Conservation (phyloP, 2,797 vertebrate species). For the Sebastes nivosus region DNA sequence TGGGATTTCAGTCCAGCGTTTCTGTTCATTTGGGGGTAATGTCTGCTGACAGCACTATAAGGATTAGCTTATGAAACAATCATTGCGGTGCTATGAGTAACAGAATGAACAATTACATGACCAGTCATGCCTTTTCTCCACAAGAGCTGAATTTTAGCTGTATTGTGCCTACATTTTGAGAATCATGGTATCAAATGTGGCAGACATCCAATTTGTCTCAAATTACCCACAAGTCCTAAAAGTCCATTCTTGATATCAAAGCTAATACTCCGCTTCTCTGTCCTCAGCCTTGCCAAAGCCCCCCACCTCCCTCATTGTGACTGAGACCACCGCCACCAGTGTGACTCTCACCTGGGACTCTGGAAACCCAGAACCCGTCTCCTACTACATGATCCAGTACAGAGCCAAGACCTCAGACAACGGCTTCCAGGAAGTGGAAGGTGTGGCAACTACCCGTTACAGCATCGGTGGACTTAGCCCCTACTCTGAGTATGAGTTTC, state of each 20-base stretch:
- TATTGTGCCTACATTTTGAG: slow-evolving; percentile 13
- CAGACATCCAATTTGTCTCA: slow-evolving; percentile 14
- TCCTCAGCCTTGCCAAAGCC: slow-evolving; percentile 92
- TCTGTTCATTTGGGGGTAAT: slow-evolving; percentile 46
- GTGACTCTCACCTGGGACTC: slow-evolving; percentile 97
- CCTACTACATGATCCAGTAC: slow-evolving; percentile 96
- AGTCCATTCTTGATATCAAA: slow-evolving; percentile 5
- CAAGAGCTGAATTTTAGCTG: slow-evolving; percentile 14
- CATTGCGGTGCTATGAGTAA: slow-evolving; percentile 18
- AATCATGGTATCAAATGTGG: slow-evolving; percentile 1
- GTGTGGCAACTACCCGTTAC: slow-evolving; percentile 94
- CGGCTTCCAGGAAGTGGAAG: slow-evolving; percentile 93
- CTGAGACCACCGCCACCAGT: slow-evolving; percentile 95
- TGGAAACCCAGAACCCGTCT: slow-evolving; percentile 92
- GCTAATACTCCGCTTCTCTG: slow-evolving; percentile 1
- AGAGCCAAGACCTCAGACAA: slow-evolving; percentile 86
- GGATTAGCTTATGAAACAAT: slow-evolving; percentile 47
- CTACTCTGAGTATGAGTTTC: slow-evolving; percentile 94
- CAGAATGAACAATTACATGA: slow-evolving; percentile 27
- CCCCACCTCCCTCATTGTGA: slow-evolving; percentile 89
- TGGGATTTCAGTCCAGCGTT: slow-evolving; percentile 36
- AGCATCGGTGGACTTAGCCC: slow-evolving; percentile 96
- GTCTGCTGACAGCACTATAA: slow-evolving; percentile 28
- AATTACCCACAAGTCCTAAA: slow-evolving; percentile 11
- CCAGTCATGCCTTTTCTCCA: slow-evolving; percentile 6